Base-by-base conservation (phyloP, 2,797 vertebrate species). In the Menidia menidia region DNA sequence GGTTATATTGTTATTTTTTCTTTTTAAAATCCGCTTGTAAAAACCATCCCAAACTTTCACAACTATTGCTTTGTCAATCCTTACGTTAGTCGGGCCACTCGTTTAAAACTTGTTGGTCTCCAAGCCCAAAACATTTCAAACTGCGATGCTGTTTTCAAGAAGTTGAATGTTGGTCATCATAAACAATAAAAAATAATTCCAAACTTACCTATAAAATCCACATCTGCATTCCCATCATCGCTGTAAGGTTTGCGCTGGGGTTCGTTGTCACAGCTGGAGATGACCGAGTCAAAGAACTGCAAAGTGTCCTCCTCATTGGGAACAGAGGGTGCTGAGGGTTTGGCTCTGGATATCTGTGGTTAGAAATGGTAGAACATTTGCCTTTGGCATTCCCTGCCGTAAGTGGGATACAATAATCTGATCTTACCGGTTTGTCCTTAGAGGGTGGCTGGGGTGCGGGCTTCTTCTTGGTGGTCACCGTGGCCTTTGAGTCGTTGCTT, bases 201-300 rank as follows among this genome's bases (percentile, higher is more conserved):
- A 61, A 18, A 66, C 82, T 72, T 72, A 97, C 98, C 97, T 74
- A 98, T 94, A 59, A 97, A 97, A 87, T 99, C 98, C 60, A 99
- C 96, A 2, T 99, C 98, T 64, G 92, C 96, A 2, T 96, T 94
- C 35, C 89, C 95, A 18, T 90, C 87, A 16, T 95, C 92, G 12
- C 68, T 30, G 35, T 92, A 91, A 3, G 93, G 88, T 86, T 94
- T 95, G 19, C 45, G 83, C 32, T 19, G 79, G 50, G 83, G 87
- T 71, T 98, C 97, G 35, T 87, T 89, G 71, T 98, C 97, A 80
- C 97, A 93, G 84, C 95, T 96, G 44, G 96, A 96, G 30, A 99
- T 98, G 73, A 98, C 92, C 0, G 93, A 91, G 48, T 99, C 97
- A 10, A 98, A 96, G 91, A 95, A 98, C 77, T 95, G 94, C 4